phyloP scores from a whole-genome alignment of 2,888 invertebrate genomes.

The Noctua janthe region DNA sequence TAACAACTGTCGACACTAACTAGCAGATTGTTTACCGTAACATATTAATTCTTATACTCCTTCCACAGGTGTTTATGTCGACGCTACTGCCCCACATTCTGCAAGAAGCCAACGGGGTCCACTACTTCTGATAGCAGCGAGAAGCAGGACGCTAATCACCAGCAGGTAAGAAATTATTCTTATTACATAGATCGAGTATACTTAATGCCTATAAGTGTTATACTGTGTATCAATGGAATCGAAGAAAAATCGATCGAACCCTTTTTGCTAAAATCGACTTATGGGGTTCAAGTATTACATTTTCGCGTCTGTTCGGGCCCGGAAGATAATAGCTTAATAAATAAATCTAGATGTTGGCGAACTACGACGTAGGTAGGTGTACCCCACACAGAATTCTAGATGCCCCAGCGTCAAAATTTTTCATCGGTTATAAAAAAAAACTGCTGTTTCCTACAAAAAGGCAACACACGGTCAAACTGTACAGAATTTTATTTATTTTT shows the following conservation, averaged over 20 bases:
- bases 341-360: neutral
- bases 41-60: neutral
- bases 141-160: constrained; percentile 80
- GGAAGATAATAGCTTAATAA: neutral
- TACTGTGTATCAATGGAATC: neutral
- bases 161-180: constrained; percentile 76
- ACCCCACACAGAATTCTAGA: neutral
- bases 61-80: constrained; percentile 91
- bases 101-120: constrained; percentile 76
- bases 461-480: neutral
- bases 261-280: neutral
- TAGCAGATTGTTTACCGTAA: neutral
- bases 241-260: neutral
- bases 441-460: neutral
- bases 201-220: neutral
- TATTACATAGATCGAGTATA: neutral
- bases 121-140: constrained; percentile 85
- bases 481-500: neutral
- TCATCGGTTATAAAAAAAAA: neutral
- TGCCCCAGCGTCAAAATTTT: neutral
- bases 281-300: neutral
- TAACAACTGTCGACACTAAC: too few species aligned
- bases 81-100: constrained; percentile 92
- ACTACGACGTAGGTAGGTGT: neutral
- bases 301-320: neutral